Percentiles rank a stretch among this genome's conserved stretches.
Conservation (phyloP, 2,797 vertebrate genomes). For the Sebastolobus altivelis region DNA sequence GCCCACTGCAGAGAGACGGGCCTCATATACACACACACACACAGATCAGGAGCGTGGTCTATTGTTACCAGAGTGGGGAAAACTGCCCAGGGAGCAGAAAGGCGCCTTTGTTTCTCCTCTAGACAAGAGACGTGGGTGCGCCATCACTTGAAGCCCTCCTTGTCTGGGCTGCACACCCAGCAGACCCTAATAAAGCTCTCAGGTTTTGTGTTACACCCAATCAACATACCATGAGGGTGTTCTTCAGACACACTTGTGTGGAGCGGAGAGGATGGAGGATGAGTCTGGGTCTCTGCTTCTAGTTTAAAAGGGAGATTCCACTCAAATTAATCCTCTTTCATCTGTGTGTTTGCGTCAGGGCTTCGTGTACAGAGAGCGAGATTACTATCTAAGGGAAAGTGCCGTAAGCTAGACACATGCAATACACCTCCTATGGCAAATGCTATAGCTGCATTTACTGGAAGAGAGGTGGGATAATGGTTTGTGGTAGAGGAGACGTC, state of each 20-base stretch:
- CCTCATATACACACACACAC: constrained; percentile 3
- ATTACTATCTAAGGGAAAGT: background rate
- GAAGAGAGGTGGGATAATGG: constrained; percentile 2
- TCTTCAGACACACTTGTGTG: constrained; percentile 61
- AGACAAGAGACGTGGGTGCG: constrained; percentile 65
- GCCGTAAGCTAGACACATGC: background rate
- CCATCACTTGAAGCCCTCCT: constrained; percentile 71
- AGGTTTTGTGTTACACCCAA: constrained; percentile 71
- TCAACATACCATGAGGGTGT: constrained; percentile 55
- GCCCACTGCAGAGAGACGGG: constrained; percentile 23
- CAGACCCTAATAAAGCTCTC: constrained; percentile 68
- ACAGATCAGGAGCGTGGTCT: constrained; percentile 23
- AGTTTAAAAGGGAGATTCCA: constrained; percentile 56
- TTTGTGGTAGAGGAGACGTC: constrained; percentile 8
- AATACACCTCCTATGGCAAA: background rate
- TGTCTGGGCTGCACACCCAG: constrained; percentile 61
- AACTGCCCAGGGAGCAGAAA: constrained; percentile 60
- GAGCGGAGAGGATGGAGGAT: constrained; percentile 19
- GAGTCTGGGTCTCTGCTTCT: constrained; percentile 34
- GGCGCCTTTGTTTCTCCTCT: constrained; percentile 70
- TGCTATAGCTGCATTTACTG: constrained; percentile 11
- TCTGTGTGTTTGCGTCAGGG: constrained; percentile 11
- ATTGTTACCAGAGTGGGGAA: constrained; percentile 53
- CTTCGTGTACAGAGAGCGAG: background rate
- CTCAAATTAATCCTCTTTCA: constrained; percentile 43